Conservation (phyloP, 2,113 vertebrate genomes). For the Mionectes macconnelli region DNA sequence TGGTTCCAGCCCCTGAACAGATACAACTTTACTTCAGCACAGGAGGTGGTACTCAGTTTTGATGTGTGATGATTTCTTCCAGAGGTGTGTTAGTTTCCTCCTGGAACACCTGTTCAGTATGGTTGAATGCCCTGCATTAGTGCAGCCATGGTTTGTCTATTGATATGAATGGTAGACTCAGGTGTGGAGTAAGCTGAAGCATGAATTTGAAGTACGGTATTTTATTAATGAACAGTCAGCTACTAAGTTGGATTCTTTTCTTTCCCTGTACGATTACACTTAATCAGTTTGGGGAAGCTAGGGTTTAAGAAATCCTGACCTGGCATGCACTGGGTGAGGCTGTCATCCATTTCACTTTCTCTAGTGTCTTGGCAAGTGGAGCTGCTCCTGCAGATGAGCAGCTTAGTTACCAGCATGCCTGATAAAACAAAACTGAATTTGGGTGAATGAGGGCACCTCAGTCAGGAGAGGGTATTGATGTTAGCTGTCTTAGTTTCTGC, state of each 20-base stretch:
- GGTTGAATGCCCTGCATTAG: background rate
- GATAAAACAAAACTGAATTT: background rate
- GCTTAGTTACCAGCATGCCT: background rate
- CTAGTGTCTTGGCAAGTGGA: background rate
- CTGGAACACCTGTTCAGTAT: background rate
- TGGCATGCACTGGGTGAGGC: background rate
- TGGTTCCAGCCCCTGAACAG: background rate
- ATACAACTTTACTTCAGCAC: background rate
- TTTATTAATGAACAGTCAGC: background rate
- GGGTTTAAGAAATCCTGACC: background rate
- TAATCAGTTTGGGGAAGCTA: background rate
- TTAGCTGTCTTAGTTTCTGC: background rate
- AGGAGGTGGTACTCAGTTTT: background rate
- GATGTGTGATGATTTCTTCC: background rate
- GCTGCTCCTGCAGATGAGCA: background rate
- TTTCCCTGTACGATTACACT: background rate
- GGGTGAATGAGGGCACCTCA: background rate
- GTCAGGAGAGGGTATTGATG: background rate
- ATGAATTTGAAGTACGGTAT: background rate
- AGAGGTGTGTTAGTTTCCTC: background rate
- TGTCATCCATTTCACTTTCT: background rate
- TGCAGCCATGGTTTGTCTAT: background rate
- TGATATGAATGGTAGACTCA: background rate
- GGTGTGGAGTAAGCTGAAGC: background rate
- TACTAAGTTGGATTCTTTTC: background rate